A percentile compares a stretch with the other conserved stretches of the same genome.
phyloP scores from a whole-genome alignment of 2,888 invertebrate species.

The Dicroscelio sp. region DNA sequence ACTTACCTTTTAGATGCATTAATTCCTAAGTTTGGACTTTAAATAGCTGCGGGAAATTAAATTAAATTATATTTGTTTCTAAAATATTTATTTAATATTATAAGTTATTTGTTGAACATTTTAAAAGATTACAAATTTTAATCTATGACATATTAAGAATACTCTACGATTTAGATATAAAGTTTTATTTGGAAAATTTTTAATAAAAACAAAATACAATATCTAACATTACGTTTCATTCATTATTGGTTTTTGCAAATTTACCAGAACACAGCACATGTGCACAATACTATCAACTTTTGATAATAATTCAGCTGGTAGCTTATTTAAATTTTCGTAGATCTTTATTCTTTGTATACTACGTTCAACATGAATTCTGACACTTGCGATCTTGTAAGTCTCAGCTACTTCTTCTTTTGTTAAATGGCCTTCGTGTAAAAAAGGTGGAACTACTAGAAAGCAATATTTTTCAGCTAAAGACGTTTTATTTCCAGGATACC shows the following conservation, averaged over 20 bases:
- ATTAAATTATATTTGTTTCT: no score
- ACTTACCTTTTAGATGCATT: not conserved
- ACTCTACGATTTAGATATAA: no score
- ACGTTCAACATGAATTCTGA: constrained; percentile 53
- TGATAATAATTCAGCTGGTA: constrained; percentile 42
- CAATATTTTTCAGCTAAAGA: constrained; percentile 39
- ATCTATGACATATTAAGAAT: no score
- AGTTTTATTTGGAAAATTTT: no score
- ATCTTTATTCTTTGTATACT: constrained; percentile 51
- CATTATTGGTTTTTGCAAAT: constrained; percentile 35
- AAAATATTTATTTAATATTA: no score
- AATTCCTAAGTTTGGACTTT: constrained; percentile 23
- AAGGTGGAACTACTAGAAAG: constrained; percentile 40
- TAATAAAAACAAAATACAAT: no score
- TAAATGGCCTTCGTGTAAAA: constrained; percentile 47
- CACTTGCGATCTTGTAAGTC: constrained; percentile 48
- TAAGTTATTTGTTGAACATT: no score
- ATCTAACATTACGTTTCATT: no score
- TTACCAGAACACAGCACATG: constrained; percentile 52
- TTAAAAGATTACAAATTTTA: no score
- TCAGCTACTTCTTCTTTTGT: constrained; percentile 38
- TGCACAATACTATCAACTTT: constrained; percentile 38
- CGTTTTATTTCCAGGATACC: constrained; percentile 79
- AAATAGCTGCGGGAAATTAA: no score
- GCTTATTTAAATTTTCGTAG: constrained; percentile 39